Conservation (phyloP, 2,113 vertebrate species). For the Oreocharis arfaki region DNA sequence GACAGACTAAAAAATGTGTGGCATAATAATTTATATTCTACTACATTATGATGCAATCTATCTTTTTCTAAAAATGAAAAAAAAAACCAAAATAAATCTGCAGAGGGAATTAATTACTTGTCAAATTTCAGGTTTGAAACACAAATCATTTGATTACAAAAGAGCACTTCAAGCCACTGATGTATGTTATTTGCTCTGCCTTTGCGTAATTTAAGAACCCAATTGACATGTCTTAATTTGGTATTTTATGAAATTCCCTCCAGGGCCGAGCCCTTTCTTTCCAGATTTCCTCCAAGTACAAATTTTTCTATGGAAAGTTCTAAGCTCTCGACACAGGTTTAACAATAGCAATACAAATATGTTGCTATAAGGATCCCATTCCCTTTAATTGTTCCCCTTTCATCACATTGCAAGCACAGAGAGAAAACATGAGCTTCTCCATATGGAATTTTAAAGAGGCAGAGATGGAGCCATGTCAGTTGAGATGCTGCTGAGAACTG, state of each 20-base stretch:
- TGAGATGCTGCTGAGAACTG: not conserved
- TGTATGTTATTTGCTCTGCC: constrained; percentile 32
- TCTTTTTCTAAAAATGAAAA: not conserved
- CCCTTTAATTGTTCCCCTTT: constrained; percentile 7
- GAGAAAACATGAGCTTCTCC: not conserved
- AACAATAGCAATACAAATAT: not conserved
- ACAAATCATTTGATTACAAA: constrained; percentile 23
- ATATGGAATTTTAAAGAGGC: constrained; percentile 6
- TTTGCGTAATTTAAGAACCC: constrained; percentile 33
- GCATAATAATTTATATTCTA: not conserved
- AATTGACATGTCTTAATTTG: constrained; percentile 35
- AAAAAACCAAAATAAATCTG: not conserved
- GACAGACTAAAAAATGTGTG: not conserved
- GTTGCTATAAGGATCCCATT: not conserved
- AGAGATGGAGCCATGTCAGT: not conserved
- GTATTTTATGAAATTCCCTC: constrained; percentile 37
- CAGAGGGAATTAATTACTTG: constrained; percentile 17
- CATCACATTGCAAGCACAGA: not conserved
- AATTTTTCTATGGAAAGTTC: not conserved
- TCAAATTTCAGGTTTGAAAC: constrained; percentile 23
- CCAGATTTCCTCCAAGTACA: not conserved
- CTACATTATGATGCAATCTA: not conserved
- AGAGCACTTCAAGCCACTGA: not conserved
- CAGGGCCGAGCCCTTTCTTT: not conserved
- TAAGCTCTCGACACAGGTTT: not conserved